Evolutionary conservation across 1,140 invertebrate species (phyloP), one percentile per base, ranked within the genome.

Genomic region (Epicauta chinensis): DNA sequence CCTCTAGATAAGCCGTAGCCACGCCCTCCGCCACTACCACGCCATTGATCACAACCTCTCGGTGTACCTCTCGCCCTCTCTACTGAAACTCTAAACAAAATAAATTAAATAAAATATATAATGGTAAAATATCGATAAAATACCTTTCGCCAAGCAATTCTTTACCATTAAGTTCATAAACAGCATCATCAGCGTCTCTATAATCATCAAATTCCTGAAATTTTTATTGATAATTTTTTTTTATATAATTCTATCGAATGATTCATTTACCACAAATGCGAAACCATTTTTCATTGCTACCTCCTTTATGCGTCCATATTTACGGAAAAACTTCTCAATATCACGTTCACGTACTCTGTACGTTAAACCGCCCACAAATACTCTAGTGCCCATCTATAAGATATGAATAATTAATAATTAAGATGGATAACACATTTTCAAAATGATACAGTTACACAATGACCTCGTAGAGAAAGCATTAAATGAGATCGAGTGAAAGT

Each of bases 201-300:
- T 94, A 89, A 70, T 97, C 93, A 71, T 98, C 95, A 76, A 98
- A 98, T 81, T 98, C 96, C 63, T 64, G 39, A 9, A 53, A 50
- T 44, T 40, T 16, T 36, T 45, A n/a, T n/a, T n/a, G n/a, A n/a
- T n/a, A n/a, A n/a, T n/a, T n/a, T n/a, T n/a, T n/a, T n/a, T n/a
- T n/a, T n/a, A n/a, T n/a, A 51, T 13, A 43, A 37, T 16, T 39
- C 11, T 15, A 42, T 13, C 9, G 11, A 12, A 17, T 37, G 11
- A 47, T 15, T 42, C 36, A 39, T 55, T 56, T 58, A 64, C 63
- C 75, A 98, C 93, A 86, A 98, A 99, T 57, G 94, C 95, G 77
- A 97, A 99, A 64, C 96, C 96, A 81, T 97, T 97, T 78, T 98
- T 98, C 70, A 99, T 88, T 58, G 97, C 83, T 63, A 99, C 87